Evolutionary conservation across 2,797 vertebrate species (phyloP).

Genomic region (Sebastes nivosus): DNA sequence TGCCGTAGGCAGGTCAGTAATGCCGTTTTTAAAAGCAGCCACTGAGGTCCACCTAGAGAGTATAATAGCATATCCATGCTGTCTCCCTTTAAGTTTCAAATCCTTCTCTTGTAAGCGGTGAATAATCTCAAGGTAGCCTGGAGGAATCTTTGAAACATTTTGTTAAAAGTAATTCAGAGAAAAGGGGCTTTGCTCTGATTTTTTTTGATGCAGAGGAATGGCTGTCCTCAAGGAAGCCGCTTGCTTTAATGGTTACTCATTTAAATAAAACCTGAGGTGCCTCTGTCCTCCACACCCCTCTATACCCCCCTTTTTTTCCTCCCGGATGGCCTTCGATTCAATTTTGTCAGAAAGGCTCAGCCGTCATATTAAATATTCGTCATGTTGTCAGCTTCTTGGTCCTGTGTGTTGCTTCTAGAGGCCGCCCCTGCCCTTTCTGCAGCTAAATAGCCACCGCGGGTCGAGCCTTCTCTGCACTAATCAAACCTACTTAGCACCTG

Average conservation of each 20-base stretch:
- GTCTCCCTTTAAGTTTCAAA: slow-evolving; percentile 52
- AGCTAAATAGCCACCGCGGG: slow-evolving; percentile 83
- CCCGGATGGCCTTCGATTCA: slow-evolving; percentile 43
- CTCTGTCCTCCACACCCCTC: background rate
- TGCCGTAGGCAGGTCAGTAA: slow-evolving; percentile 22
- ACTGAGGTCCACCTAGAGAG: slow-evolving; percentile 33
- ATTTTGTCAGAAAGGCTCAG: slow-evolving; percentile 49
- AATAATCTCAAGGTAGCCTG: slow-evolving; percentile 66
- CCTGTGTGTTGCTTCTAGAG: slow-evolving; percentile 89
- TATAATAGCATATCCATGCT: slow-evolving; percentile 27
- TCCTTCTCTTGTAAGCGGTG: slow-evolving; percentile 58
- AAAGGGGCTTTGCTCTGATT: slow-evolving; percentile 33
- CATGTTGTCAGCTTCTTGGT: slow-evolving; percentile 65
- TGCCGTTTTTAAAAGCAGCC: slow-evolving; percentile 41
- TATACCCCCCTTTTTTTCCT: background rate
- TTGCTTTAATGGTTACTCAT: slow-evolving; percentile 57
- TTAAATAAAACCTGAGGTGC: slow-evolving; percentile 55
- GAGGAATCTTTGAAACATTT: slow-evolving; percentile 67
- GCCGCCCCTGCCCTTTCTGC: slow-evolving; percentile 84
- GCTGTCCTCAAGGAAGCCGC: slow-evolving; percentile 51
- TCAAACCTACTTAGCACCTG: slow-evolving; percentile 86
- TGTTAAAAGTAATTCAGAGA: slow-evolving; percentile 55
- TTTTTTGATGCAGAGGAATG: slow-evolving; percentile 25
- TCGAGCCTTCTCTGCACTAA: slow-evolving; percentile 86
- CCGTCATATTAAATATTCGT: slow-evolving; percentile 41